A percentile compares a stretch with the other conserved stretches of the same genome.
These are phyloP conservation scores for Samia ricini DNA, from an alignment of 1,140 invertebrate genomes.

Conservation along the genomic window DNA sequence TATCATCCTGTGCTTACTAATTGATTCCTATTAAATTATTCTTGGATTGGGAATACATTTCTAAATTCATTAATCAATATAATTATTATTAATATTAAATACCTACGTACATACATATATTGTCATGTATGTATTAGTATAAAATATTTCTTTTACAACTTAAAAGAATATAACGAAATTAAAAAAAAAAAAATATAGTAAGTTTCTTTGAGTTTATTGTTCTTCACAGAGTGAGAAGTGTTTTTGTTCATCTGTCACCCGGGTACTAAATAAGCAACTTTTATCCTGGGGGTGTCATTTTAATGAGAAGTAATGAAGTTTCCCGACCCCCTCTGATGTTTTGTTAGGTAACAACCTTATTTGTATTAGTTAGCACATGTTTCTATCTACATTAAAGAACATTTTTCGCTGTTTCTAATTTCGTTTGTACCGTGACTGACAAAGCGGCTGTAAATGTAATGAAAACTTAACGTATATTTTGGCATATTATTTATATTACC, in stretches of 20 bases:
- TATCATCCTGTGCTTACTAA: too few relatives aligned
- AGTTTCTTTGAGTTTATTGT: slow-evolving; percentile 35
- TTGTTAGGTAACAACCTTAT: slow-evolving; percentile 69
- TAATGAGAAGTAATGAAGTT: slow-evolving; percentile 73
- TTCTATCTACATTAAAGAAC: slow-evolving; percentile 36
- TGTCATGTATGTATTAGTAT: too few relatives aligned
- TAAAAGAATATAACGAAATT: too few relatives aligned
- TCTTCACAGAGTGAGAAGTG: slow-evolving; percentile 33
- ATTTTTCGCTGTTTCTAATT: not conserved
- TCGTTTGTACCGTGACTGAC: not conserved
- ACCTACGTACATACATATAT: too few relatives aligned
- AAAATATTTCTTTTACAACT: too few relatives aligned
- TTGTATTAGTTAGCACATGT: slow-evolving; percentile 71
- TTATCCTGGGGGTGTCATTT: slow-evolving; percentile 61
- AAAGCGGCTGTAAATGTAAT: not conserved
- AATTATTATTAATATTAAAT: too few relatives aligned
- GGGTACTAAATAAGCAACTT: slow-evolving; percentile 66
- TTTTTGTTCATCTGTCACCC: slow-evolving; percentile 62
- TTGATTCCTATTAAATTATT: too few relatives aligned
- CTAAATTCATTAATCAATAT: too few relatives aligned
- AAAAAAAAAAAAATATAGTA: slow-evolving; percentile 39
- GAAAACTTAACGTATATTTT: too few relatives aligned
- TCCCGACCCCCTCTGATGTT: slow-evolving; percentile 51
- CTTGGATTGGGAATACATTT: too few relatives aligned
- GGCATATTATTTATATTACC: too few relatives aligned